phyloP scores from a whole-genome alignment of 2,113 vertebrate genomes.

The human (Homo sapiens) region GRCh38 chr12:110575501-110576000 shows the following conservation, averaged over 20 bases:
- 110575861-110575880: neutral
- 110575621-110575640: neutral
- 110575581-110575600: neutral
- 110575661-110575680: conserved; percentile 14
- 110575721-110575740: neutral
- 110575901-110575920: neutral
- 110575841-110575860: conserved; percentile 28
- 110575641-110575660: neutral
- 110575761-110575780: conserved; percentile 26
- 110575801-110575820: neutral
- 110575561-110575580: conserved; percentile 57
- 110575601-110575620: no score
- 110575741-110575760: conserved; percentile 20
- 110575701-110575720: conserved; percentile 26
- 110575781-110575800: neutral
- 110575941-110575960: conserved; percentile 32
- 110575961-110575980: conserved; percentile 6
- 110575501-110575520: conserved; percentile 59
- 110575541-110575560: neutral
- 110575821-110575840: conserved; percentile 33
- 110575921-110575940: neutral
- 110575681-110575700: conserved; percentile 36
- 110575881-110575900: conserved; percentile 25
- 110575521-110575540: conserved; percentile 28
- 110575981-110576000: conserved; percentile 1